These are phyloP conservation scores for Aporrectodea caliginosa DNA, from an alignment of 1,140 invertebrate species.

Conservation along the genomic window DNA sequence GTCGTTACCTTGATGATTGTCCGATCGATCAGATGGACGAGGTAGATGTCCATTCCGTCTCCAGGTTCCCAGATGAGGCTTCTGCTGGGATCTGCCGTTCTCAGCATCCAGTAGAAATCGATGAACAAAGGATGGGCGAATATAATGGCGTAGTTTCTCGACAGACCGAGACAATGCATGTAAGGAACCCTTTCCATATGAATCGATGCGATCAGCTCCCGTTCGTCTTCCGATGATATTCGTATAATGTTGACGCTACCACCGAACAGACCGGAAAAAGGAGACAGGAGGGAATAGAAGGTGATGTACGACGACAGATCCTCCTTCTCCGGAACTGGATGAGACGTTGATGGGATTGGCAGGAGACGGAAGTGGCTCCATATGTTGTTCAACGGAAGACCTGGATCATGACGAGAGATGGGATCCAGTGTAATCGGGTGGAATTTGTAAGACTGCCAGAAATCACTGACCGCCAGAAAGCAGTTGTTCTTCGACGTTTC, in stretches of 20 bases:
- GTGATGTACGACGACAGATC: slow-evolving; percentile 31
- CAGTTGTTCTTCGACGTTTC: neutral
- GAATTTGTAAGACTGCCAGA: slow-evolving; percentile 46
- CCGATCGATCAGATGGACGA: neutral
- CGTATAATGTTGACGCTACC: slow-evolving; percentile 35
- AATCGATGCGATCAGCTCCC: slow-evolving; percentile 3
- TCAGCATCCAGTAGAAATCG: slow-evolving; percentile 38
- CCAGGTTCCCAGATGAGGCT: slow-evolving; percentile 40
- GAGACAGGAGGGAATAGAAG: slow-evolving; percentile 39
- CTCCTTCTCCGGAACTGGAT: slow-evolving; percentile 39
- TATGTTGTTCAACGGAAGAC: slow-evolving; percentile 1
- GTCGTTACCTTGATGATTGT: slow-evolving; percentile 31
- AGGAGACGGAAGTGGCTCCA: slow-evolving; percentile 21
- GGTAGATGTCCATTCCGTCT: neutral
- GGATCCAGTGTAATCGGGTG: slow-evolving; percentile 36
- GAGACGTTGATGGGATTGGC: slow-evolving; percentile 45
- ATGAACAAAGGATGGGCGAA: slow-evolving; percentile 44
- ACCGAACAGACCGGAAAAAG: slow-evolving; percentile 34
- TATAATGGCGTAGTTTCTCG: slow-evolving; percentile 42
- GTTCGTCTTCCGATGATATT: slow-evolving; percentile 22
- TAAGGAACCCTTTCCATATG: slow-evolving; percentile 37
- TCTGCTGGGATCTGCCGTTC: slow-evolving; percentile 36
- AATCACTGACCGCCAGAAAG: slow-evolving; percentile 41
- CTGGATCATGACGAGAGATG: slow-evolving; percentile 29
- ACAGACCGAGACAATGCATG: slow-evolving; percentile 49